Evolutionary conservation across 2,797 vertebrate genomes (phyloP).

Genomic region (Adelosebastes latens): DNA sequence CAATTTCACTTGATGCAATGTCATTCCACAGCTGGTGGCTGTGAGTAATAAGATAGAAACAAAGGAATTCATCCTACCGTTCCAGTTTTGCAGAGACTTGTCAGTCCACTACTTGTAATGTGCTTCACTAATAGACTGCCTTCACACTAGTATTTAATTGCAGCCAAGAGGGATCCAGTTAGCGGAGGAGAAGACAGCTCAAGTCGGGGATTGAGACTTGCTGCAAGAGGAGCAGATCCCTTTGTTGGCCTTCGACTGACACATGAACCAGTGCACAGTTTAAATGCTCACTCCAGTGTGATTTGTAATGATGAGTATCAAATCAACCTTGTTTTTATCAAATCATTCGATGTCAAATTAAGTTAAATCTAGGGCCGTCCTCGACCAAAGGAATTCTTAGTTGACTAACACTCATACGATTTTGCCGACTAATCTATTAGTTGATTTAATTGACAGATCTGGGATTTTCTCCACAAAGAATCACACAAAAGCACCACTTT

Average conservation of each 20-base stretch:
- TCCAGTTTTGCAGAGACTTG: background rate
- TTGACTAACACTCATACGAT: no score
- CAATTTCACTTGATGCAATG: background rate
- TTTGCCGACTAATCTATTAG: no score
- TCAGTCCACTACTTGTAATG: conserved; percentile 11
- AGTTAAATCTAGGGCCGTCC: background rate
- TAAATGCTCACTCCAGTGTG: background rate
- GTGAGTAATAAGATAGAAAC: background rate
- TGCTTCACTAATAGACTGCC: conserved; percentile 7
- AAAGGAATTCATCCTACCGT: background rate
- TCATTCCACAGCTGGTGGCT: background rate
- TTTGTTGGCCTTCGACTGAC: background rate
- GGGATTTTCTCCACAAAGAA: no score
- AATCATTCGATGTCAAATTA: background rate
- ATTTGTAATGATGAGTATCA: background rate
- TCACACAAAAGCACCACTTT: no score
- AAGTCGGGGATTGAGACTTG: background rate
- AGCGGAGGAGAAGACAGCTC: background rate
- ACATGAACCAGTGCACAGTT: background rate
- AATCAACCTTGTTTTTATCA: background rate
- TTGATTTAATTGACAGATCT: no score
- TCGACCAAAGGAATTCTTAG: no score
- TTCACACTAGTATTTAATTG: conserved; percentile 18
- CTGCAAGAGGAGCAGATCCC: background rate
- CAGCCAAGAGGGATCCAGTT: background rate